phyloP scores from a whole-genome alignment of 2,888 invertebrate species.

The Chironomus riparius region DNA sequence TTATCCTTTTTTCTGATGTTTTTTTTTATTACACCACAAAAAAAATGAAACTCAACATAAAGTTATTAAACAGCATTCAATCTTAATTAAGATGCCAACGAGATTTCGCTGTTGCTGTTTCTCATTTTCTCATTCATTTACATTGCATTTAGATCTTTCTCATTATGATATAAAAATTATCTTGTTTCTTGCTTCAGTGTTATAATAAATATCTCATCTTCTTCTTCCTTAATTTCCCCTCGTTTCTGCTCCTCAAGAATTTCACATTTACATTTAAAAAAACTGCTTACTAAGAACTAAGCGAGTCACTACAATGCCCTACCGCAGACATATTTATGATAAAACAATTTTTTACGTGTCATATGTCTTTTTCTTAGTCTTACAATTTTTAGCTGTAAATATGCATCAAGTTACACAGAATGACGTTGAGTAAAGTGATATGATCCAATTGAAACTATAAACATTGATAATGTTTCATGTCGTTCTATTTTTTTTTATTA shows the following conservation, averaged over 20 bases:
- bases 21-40: background rate
- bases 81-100: constrained; percentile 19
- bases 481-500: background rate
- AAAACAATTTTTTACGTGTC: background rate
- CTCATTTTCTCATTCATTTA: background rate
- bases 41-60: background rate
- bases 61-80: constrained; percentile 15
- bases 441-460: background rate
- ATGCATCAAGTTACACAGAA: background rate
- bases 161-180: background rate
- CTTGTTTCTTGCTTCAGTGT: background rate
- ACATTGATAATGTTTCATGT: background rate
- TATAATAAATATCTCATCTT: background rate
- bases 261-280: background rate
- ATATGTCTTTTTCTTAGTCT: background rate
- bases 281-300: background rate
- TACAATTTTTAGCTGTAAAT: background rate
- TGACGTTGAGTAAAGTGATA: background rate
- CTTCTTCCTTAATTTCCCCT: too few species aligned
- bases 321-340: constrained; percentile 8
- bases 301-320: background rate
- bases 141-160: background rate
- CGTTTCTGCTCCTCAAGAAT: too few species aligned
- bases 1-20: background rate
- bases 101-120: background rate